phyloP scores from a whole-genome alignment of 2,797 vertebrate species.

The Anabas testudineus region DNA sequence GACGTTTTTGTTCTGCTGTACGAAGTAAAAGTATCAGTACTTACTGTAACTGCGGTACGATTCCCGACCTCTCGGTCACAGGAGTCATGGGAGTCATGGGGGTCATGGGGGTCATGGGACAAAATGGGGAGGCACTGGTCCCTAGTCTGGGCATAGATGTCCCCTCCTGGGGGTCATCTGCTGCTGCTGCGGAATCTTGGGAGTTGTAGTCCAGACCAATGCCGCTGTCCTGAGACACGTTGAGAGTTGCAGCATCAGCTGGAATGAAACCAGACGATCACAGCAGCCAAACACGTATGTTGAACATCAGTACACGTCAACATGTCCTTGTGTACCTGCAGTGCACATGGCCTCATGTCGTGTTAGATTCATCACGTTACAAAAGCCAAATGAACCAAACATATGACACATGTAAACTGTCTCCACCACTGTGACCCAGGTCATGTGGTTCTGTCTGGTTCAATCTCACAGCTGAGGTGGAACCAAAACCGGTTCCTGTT shows the following conservation, averaged over 20 bases:
- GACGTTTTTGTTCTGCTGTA: too few relatives aligned
- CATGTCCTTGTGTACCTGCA: too few relatives aligned
- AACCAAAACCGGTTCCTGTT: too few relatives aligned
- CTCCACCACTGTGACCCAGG: too few relatives aligned
- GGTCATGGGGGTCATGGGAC: constrained; percentile 87
- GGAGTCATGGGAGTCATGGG: constrained; percentile 91
- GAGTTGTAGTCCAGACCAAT: constrained; percentile 54
- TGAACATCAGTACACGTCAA: too few relatives aligned
- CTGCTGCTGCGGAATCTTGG: constrained; percentile 34
- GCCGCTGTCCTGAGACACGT: constrained; percentile 63
- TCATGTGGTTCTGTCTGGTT: too few relatives aligned
- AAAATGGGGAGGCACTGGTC: constrained; percentile 59
- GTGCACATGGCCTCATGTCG: too few relatives aligned
- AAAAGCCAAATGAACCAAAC: too few relatives aligned
- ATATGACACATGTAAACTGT: too few relatives aligned
- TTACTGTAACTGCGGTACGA: constrained; percentile 94
- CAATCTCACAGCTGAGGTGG: too few relatives aligned
- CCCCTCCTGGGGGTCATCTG: constrained; percentile 19
- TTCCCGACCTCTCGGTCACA: constrained; percentile 89
- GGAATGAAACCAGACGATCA: background rate
- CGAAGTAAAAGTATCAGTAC: constrained; percentile 39
- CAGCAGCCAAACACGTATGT: too few relatives aligned
- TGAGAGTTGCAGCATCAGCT: constrained; percentile 14
- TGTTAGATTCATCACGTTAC: too few relatives aligned
- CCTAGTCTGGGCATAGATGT: constrained; percentile 24